phyloP scores from a whole-genome alignment of 2,888 invertebrate genomes.

The Pammene fasciana region DNA sequence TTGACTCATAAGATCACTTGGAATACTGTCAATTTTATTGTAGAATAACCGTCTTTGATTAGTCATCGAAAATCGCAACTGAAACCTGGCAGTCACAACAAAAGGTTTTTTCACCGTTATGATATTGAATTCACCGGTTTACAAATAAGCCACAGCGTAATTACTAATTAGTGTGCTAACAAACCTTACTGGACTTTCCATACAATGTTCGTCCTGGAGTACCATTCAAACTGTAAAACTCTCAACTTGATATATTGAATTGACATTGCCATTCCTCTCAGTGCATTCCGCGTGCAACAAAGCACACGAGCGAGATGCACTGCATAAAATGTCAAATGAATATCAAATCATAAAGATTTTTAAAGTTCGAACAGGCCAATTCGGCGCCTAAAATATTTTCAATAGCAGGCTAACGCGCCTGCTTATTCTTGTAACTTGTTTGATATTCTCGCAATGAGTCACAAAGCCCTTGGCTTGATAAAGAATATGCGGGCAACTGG shows the following conservation, averaged over 20 bases:
- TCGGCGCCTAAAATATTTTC: conserved; percentile 25
- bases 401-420: conserved; percentile 31
- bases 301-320: too few relatives aligned
- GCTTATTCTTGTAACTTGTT: conserved; percentile 28
- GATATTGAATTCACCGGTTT: conserved; percentile 19
- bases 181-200: conserved; percentile 28
- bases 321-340: too few relatives aligned
- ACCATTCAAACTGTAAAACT: too few relatives aligned
- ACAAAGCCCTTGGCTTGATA: conserved; percentile 35
- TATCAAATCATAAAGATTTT: too few relatives aligned
- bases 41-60: conserved; percentile 33
- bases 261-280: too few relatives aligned
- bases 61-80: conserved; percentile 34
- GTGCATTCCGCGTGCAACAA: too few relatives aligned
- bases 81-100: conserved; percentile 29
- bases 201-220: conserved; percentile 7
- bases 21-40: conserved; percentile 24
- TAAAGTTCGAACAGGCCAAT: too few relatives aligned
- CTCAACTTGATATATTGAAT: too few relatives aligned
- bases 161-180: conserved; percentile 41
- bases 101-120: conserved; percentile 35
- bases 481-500: conserved; percentile 35
- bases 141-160: conserved; percentile 31
- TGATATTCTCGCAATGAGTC: conserved; percentile 34
- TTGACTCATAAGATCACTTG: too few relatives aligned